A percentile compares a stretch with the other conserved stretches of the same genome.
These are phyloP conservation scores for Seriola quinqueradiata DNA, from an alignment of 2,113 vertebrate genomes.

Conservation along the genomic window DNA sequence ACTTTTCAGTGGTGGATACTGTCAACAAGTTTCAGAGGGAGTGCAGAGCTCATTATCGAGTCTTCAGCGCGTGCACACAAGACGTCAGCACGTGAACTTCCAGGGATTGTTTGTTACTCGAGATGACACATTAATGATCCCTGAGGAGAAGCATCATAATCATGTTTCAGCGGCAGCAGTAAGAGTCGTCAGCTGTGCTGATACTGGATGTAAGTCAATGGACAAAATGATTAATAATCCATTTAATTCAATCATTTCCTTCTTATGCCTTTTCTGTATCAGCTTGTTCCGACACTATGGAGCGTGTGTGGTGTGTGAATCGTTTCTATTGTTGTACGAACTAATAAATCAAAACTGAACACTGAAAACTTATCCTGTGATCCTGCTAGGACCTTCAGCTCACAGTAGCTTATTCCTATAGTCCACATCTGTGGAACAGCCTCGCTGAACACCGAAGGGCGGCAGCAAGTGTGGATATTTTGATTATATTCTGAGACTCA, in stretches of 20 bases:
- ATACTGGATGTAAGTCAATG: neutral
- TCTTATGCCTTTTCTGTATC: too few species aligned
- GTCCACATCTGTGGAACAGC: too few species aligned
- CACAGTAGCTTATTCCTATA: too few species aligned
- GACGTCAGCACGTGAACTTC: neutral
- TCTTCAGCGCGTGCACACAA: neutral
- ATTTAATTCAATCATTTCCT: neutral
- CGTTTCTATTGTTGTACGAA: neutral
- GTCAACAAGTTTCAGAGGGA: slow-evolving; percentile 15
- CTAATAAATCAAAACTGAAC: neutral
- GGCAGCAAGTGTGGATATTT: too few species aligned
- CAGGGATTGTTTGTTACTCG: slow-evolving; percentile 11
- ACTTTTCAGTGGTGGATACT: neutral
- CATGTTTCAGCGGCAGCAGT: neutral
- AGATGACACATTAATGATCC: slow-evolving; percentile 11
- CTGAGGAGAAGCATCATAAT: neutral
- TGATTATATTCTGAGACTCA: too few species aligned
- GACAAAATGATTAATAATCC: neutral
- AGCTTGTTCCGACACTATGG: too few species aligned
- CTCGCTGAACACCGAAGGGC: too few species aligned
- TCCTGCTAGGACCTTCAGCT: too few species aligned
- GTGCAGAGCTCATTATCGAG: neutral
- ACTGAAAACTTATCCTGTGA: too few species aligned
- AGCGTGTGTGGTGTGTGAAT: too few species aligned
- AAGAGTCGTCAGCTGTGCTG: neutral